Evolutionary conservation across 1,140 invertebrate genomes (phyloP).

Genomic region (Philotrypesis tridentata): DNA sequence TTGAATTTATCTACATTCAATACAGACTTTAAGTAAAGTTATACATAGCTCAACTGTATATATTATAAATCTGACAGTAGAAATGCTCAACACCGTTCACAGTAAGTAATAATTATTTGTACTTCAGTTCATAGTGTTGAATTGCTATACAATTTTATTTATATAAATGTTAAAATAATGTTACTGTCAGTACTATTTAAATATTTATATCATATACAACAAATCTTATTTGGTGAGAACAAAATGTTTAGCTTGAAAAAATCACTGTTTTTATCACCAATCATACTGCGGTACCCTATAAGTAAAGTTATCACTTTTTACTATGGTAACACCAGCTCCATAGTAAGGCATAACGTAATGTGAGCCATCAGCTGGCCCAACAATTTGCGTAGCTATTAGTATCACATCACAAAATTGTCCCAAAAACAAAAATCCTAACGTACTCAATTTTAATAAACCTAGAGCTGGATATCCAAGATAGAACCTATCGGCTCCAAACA

Average conservation of each 20-base stretch:
- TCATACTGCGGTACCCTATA: conserved; percentile 88
- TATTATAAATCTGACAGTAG: neutral
- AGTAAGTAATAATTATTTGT: neutral
- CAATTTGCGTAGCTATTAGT: conserved; percentile 93
- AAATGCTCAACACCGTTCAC: conserved; percentile 2
- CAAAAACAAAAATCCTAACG: conserved; percentile 97
- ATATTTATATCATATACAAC: neutral
- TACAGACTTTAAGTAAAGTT: conserved; percentile 14
- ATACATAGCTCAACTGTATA: neutral
- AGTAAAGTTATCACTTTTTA: conserved; percentile 90
- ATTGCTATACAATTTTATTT: neutral
- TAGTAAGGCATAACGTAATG: conserved; percentile 95
- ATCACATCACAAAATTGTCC: conserved; percentile 96
- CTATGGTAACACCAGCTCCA: conserved; percentile 87
- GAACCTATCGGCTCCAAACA: conserved; percentile 98
- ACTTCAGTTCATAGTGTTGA: neutral
- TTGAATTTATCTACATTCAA: conserved; percentile 1
- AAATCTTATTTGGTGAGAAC: neutral
- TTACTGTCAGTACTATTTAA: neutral
- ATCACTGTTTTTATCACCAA: conserved; percentile 70
- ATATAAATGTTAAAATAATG: neutral
- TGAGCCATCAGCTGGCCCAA: conserved; percentile 97
- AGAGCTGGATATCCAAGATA: conserved; percentile 97
- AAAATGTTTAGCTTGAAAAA: neutral
- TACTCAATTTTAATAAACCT: conserved; percentile 95